Percentiles rank a stretch among this genome's conserved stretches.
phyloP scores from a whole-genome alignment of 2,797 vertebrate species.

The Varecia variegata region DNA sequence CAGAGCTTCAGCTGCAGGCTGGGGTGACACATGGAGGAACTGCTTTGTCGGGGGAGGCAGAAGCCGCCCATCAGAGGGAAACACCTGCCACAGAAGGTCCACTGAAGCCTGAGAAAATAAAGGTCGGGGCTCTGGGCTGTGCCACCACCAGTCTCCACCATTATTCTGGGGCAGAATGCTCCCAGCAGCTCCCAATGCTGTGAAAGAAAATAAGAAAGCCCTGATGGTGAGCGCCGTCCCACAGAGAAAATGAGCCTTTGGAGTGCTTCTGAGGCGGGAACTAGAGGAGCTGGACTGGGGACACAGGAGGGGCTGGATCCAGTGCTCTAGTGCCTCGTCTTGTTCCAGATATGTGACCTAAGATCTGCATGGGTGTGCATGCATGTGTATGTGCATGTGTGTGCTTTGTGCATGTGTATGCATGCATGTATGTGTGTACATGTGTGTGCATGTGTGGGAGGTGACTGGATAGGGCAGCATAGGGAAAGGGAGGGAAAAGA shows the following conservation, averaged over 20 bases:
- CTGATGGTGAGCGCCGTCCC: neutral
- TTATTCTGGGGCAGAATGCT: neutral
- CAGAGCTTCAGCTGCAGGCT: neutral
- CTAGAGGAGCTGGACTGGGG: neutral
- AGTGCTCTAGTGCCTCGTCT: neutral
- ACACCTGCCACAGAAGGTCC: neutral
- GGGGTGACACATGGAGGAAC: neutral
- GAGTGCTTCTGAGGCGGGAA: neutral
- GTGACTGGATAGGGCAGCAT: neutral
- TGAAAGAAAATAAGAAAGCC: neutral
- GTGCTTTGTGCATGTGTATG: neutral
- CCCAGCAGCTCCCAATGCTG: neutral
- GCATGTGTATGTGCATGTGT: neutral
- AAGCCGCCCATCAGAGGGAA: neutral
- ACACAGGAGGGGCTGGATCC: neutral
- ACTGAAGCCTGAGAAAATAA: slow-evolving; percentile 17
- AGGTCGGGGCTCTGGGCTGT: neutral
- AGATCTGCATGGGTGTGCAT: neutral
- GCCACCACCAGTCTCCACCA: neutral
- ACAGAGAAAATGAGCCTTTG: neutral
- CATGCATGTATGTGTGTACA: neutral
- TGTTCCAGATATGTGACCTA: neutral
- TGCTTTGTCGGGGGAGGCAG: neutral
- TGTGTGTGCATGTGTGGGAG: neutral
- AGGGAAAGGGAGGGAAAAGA: neutral